phyloP scores from a whole-genome alignment of 2,888 invertebrate species.

The Taphrorychus bicolor region DNA sequence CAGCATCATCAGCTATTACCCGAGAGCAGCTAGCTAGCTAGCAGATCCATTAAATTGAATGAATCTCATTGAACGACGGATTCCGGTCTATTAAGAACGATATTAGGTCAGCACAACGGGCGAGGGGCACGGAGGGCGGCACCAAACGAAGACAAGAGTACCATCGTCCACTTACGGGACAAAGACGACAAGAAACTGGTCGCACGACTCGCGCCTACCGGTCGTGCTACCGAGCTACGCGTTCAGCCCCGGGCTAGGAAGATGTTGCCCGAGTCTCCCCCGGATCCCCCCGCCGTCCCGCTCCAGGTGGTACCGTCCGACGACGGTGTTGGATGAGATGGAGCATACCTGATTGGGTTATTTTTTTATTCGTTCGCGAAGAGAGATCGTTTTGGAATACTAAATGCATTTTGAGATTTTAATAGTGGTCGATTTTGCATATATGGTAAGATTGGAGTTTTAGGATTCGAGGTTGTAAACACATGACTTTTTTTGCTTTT shows the following conservation, averaged over 20 bases:
- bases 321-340: conserved; percentile 27
- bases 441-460: neutral
- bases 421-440: neutral
- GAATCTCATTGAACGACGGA: conserved; percentile 7
- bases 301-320: conserved; percentile 24
- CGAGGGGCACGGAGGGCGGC: conserved; percentile 19
- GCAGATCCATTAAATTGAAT: conserved; percentile 18
- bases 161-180: conserved; percentile 19
- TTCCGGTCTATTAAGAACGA: conserved; percentile 23
- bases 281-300: conserved; percentile 12
- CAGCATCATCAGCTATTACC: no score
- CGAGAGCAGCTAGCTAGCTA: no score
- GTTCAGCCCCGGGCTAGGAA: conserved; percentile 36
- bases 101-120: conserved; percentile 15
- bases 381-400: neutral
- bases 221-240: conserved; percentile 64
- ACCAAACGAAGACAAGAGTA: conserved; percentile 29
- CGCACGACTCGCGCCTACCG: conserved; percentile 61
- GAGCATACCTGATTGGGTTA: conserved; percentile 26
- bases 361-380: conserved; percentile 1
- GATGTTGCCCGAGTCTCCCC: conserved; percentile 36
- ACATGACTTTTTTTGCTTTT: no score
- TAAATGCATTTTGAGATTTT: neutral
- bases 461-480: no score
- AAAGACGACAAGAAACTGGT: conserved; percentile 32